Conservation (phyloP, 2,888 invertebrate genomes). For the Nomada goodeniana region DNA sequence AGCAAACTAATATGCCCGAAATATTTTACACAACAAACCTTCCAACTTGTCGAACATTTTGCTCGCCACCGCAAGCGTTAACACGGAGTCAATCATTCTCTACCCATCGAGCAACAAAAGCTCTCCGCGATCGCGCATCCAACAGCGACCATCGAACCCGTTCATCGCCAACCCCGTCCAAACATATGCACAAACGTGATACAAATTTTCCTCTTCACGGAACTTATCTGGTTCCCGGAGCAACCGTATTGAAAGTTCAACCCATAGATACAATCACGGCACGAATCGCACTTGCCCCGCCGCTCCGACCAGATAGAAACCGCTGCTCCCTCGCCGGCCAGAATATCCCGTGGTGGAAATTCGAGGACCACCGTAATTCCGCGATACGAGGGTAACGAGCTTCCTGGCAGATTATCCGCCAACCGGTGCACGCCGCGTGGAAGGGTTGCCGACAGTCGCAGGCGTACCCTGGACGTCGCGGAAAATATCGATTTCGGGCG, state of each 20-base stretch:
- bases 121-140: not conserved
- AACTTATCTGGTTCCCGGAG: slow-evolving; percentile 9
- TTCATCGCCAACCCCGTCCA: not conserved
- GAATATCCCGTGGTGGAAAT: slow-evolving; percentile 56
- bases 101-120: not conserved
- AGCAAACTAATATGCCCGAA: too few relatives aligned
- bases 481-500: slow-evolving; percentile 78
- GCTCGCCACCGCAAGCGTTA: too few relatives aligned
- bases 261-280: slow-evolving; percentile 21
- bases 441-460: slow-evolving; percentile 60
- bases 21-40: too few relatives aligned
- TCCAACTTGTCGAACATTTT: too few relatives aligned
- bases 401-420: slow-evolving; percentile 76
- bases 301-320: slow-evolving; percentile 23
- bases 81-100: not conserved
- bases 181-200: not conserved
- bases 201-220: slow-evolving; percentile 1
- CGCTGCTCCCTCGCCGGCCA: slow-evolving; percentile 5
- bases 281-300: not conserved
- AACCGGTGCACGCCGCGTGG: slow-evolving; percentile 36
- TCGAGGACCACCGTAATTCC: slow-evolving; percentile 70
- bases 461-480: slow-evolving; percentile 66
- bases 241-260: slow-evolving; percentile 3
- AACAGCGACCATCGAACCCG: not conserved
- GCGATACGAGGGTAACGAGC: slow-evolving; percentile 75